These are phyloP conservation scores for Eumacrocentrus americanus DNA, from an alignment of 2,888 invertebrate genomes.

Conservation along the genomic window DNA sequence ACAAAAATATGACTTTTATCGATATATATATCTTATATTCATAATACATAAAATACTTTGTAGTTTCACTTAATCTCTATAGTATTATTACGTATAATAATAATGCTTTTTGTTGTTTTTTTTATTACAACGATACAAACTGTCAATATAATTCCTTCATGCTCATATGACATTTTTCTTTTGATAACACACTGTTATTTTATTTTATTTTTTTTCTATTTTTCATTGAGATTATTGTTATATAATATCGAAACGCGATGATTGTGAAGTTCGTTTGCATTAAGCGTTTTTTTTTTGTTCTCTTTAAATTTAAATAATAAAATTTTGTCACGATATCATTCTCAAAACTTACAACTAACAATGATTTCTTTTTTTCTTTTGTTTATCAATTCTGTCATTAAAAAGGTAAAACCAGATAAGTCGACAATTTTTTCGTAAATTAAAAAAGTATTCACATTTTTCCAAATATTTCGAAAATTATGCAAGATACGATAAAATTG, in stretches of 20 bases:
- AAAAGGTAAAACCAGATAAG: not conserved
- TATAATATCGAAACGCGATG: not conserved
- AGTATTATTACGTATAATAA: too few relatives aligned
- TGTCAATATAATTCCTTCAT: too few relatives aligned
- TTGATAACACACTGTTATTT: slow-evolving; percentile 24
- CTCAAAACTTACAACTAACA: not conserved
- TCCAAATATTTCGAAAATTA: too few relatives aligned
- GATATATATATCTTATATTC: slow-evolving; percentile 15
- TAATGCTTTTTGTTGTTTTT: too few relatives aligned
- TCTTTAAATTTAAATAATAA: slow-evolving; percentile 6
- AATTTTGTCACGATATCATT: not conserved
- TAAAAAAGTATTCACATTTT: too few relatives aligned
- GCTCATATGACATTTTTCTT: too few relatives aligned
- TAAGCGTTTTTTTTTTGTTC: not conserved
- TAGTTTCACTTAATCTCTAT: slow-evolving; percentile 34
- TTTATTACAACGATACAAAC: too few relatives aligned
- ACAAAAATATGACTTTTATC: slow-evolving; percentile 55
- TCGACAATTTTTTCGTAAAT: too few relatives aligned
- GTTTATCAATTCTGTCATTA: not conserved
- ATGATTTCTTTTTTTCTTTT: not conserved
- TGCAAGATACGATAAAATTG: too few relatives aligned
- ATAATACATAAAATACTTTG: slow-evolving; percentile 39
- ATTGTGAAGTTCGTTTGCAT: slow-evolving; percentile 4
- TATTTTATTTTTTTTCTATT: slow-evolving; percentile 18
- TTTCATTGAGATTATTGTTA: slow-evolving; percentile 1